Evolutionary conservation across 2,797 vertebrate genomes (phyloP).

Genomic region (Brachyalestes nurse): DNA sequence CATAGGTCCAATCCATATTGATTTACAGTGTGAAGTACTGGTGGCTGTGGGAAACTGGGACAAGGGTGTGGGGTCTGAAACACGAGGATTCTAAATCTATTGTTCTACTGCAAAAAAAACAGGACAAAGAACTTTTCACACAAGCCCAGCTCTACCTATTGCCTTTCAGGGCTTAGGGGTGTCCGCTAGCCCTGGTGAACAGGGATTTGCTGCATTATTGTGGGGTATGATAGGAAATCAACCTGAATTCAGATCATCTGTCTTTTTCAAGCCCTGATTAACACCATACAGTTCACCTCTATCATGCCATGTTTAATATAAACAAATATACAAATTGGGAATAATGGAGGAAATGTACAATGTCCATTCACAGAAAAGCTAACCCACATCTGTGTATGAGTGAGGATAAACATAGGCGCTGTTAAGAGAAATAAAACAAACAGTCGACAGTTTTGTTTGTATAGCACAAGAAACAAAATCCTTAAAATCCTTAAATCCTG

Average conservation of each 20-base stretch:
- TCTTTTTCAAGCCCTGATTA: neutral
- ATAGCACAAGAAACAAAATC: no score
- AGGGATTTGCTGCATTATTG: neutral
- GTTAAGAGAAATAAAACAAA: no score
- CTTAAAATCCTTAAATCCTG: no score
- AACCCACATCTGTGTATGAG: no score
- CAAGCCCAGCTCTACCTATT: constrained; percentile 56
- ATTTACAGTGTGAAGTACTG: constrained; percentile 56
- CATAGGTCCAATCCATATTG: constrained; percentile 60
- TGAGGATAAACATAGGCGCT: no score
- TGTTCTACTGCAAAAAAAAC: constrained; percentile 69
- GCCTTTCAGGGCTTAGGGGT: constrained; percentile 36
- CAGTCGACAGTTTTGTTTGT: no score
- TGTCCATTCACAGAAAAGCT: no score
- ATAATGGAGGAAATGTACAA: no score
- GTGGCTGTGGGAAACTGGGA: constrained; percentile 56
- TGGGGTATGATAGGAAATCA: neutral
- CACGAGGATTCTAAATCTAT: constrained; percentile 73
- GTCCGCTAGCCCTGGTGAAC: neutral
- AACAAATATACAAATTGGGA: no score
- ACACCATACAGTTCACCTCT: neutral
- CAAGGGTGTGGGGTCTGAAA: constrained; percentile 60
- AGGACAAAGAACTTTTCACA: constrained; percentile 61
- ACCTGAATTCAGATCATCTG: neutral
- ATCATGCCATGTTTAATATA: no score